These are phyloP conservation scores for Parnassius glacialis DNA, from an alignment of 2,888 invertebrate species.

Conservation along the genomic window DNA sequence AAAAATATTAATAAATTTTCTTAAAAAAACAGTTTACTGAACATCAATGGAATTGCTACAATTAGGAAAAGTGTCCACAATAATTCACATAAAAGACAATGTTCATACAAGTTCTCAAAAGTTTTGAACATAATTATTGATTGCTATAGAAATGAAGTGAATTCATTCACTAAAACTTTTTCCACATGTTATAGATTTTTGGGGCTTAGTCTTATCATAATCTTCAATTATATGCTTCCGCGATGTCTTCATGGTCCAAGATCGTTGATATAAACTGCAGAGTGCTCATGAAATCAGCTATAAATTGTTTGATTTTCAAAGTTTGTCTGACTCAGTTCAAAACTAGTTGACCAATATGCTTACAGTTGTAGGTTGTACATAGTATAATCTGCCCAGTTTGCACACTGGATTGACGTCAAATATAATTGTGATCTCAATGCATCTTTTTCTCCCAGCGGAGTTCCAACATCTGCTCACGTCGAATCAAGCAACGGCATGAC, in stretches of 20 bases:
- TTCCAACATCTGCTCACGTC: slow-evolving; percentile 47
- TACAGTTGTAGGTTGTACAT: not conserved
- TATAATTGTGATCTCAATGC: slow-evolving; percentile 43
- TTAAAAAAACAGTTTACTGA: slow-evolving; percentile 47
- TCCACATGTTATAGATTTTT: slow-evolving; percentile 14
- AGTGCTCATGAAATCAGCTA: not conserved
- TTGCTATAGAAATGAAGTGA: not conserved
- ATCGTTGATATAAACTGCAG: not conserved
- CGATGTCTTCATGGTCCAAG: slow-evolving; percentile 7
- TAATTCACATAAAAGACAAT: slow-evolving; percentile 9
- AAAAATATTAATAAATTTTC: no score
- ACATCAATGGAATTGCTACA: slow-evolving; percentile 54
- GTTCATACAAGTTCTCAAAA: slow-evolving; percentile 8
- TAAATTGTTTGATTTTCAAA: not conserved
- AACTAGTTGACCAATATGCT: slow-evolving; percentile 2
- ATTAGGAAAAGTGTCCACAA: slow-evolving; percentile 11
- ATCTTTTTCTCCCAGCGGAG: slow-evolving; percentile 45
- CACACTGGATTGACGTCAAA: slow-evolving; percentile 26
- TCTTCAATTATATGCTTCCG: not conserved
- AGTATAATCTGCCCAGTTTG: not conserved
- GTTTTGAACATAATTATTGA: slow-evolving; percentile 13
- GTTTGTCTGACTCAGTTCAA: not conserved
- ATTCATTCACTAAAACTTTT: slow-evolving; percentile 8
- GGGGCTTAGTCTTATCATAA: not conserved
- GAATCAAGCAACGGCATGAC: slow-evolving; percentile 61